Conservation (phyloP, 2,888 invertebrate species). For the Falcaria lacertinaria region DNA sequence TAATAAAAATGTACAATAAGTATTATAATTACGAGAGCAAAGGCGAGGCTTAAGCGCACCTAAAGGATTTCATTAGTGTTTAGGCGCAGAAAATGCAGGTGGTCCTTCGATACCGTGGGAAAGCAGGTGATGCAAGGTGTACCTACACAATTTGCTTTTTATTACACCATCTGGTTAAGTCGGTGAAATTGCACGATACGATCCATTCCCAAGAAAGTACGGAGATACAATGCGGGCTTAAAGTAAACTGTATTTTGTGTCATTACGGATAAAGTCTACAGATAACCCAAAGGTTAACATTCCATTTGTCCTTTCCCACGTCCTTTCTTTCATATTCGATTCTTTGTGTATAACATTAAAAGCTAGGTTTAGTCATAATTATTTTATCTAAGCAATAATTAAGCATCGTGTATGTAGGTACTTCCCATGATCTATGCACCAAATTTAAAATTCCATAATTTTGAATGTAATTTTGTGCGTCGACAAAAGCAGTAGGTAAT, state of each 20-base stretch:
- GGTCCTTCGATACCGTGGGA: conserved; percentile 45
- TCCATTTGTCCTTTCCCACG: too few relatives aligned
- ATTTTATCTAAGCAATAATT: too few relatives aligned
- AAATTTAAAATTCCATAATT: conserved; percentile 34
- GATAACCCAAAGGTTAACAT: too few relatives aligned
- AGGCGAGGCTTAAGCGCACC: conserved; percentile 27
- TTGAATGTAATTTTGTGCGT: conserved; percentile 37
- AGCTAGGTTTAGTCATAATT: too few relatives aligned
- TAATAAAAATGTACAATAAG: conserved; percentile 12
- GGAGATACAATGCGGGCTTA: too few relatives aligned
- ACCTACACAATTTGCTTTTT: conserved; percentile 59
- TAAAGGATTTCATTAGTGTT: conserved; percentile 35
- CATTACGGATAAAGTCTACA: too few relatives aligned
- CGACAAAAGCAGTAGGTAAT: conserved; percentile 31
- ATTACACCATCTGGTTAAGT: conserved; percentile 7
- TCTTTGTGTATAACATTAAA: too few relatives aligned
- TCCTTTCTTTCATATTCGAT: too few relatives aligned
- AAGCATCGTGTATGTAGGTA: too few relatives aligned
- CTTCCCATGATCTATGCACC: too few relatives aligned
- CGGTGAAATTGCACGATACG: conserved; percentile 39
- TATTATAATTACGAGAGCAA: conserved; percentile 26
- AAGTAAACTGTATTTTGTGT: too few relatives aligned
- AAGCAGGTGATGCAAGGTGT: conserved; percentile 46
- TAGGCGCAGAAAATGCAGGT: conserved; percentile 12
- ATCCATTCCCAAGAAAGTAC: conserved; percentile 36